Conservation (phyloP, 2,797 vertebrate species). For the Sebastes taczanowskii region DNA sequence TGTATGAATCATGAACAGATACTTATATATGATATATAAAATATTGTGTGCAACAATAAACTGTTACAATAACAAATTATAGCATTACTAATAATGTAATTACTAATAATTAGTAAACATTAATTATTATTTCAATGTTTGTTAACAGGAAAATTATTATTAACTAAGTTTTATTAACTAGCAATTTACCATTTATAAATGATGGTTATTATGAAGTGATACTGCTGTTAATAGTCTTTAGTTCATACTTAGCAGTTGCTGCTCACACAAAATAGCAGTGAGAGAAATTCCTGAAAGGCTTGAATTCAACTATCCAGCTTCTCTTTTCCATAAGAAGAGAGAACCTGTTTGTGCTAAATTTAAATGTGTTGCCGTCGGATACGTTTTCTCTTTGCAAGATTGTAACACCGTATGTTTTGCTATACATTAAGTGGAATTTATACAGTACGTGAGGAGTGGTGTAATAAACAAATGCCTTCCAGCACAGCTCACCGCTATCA, state of each 20-base stretch:
- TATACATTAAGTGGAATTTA: background rate
- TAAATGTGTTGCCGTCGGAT: slow-evolving; percentile 14
- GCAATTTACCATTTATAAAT: too few species aligned
- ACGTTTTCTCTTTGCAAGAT: background rate
- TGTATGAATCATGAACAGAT: too few species aligned
- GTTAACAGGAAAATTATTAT: too few species aligned
- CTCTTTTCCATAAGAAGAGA: background rate
- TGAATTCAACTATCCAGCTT: background rate
- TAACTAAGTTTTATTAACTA: too few species aligned
- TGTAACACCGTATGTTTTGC: background rate
- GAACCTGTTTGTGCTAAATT: slow-evolving; percentile 2
- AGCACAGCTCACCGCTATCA: background rate
- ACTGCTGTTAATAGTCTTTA: background rate
- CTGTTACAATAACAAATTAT: too few species aligned
- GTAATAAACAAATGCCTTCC: background rate
- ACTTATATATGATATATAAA: accelerated
- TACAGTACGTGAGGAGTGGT: background rate
- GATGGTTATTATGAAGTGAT: too few species aligned
- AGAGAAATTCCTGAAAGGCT: slow-evolving; percentile 6
- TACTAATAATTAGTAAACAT: too few species aligned
- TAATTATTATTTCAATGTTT: too few species aligned
- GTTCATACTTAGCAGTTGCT: background rate
- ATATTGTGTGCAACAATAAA: too few species aligned
- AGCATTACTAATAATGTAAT: too few species aligned
- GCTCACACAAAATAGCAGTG: background rate